Conservation (phyloP, 2,113 vertebrate genomes). For the Perccottus glenii region DNA sequence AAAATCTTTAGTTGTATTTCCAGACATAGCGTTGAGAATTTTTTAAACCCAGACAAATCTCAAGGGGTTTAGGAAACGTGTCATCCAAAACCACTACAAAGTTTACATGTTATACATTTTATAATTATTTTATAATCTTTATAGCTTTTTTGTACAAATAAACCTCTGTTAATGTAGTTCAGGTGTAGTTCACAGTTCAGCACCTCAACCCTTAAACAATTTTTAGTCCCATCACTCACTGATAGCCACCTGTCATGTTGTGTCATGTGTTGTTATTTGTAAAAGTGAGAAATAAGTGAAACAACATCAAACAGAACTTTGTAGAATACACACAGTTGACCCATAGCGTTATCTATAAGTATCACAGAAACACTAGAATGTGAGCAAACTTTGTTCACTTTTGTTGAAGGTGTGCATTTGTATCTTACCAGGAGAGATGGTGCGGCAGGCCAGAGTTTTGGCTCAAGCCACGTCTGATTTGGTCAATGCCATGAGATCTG, state of each 20-base stretch:
- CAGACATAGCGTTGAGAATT: constrained; percentile 57
- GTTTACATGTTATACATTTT: no score
- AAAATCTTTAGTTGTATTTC: constrained; percentile 66
- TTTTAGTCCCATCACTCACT: no score
- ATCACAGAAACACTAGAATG: background rate
- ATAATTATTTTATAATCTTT: constrained; percentile 21
- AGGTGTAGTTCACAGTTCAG: no score
- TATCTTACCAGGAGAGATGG: constrained; percentile 90
- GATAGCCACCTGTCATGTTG: no score
- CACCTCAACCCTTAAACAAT: no score
- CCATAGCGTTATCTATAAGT: background rate
- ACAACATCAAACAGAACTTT: no score
- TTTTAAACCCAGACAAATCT: constrained; percentile 53
- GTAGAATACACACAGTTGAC: no score
- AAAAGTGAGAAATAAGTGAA: no score
- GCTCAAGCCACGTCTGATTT: constrained; percentile 98
- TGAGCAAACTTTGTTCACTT: background rate
- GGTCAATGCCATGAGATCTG: constrained; percentile 96
- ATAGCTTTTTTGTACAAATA: no score
- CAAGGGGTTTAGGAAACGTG: constrained; percentile 63
- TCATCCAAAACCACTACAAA: constrained; percentile 74
- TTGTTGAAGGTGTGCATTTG: background rate
- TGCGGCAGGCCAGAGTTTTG: constrained; percentile 94
- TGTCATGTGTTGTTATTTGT: no score
- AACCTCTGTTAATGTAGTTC: no score